Evolutionary conservation across 1,140 invertebrate genomes (phyloP).

Genomic region (Scaptomyza pallida): DNA sequence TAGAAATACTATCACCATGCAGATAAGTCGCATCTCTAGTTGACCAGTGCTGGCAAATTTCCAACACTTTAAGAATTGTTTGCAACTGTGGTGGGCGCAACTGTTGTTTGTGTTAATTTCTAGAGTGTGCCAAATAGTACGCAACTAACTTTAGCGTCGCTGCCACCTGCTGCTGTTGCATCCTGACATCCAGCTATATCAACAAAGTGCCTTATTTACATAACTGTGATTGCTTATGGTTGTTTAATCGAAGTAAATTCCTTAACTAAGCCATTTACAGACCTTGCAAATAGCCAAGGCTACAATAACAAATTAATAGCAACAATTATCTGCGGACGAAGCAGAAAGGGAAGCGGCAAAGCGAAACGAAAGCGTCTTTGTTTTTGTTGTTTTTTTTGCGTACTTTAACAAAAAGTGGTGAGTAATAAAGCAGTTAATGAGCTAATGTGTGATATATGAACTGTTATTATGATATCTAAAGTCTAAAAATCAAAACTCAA

Average conservation of each 20-base stretch:
- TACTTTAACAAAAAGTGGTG: slow-evolving; percentile 2
- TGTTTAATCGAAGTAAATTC: neutral
- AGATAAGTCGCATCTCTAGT: slow-evolving; percentile 5
- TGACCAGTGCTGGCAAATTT: slow-evolving; percentile 2
- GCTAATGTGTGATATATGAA: neutral
- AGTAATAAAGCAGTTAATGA: slow-evolving; percentile 2
- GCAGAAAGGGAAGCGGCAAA: neutral
- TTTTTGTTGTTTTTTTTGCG: neutral
- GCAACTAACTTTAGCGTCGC: neutral
- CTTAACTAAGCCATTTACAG: no score
- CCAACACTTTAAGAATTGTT: neutral
- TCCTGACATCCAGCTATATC: neutral
- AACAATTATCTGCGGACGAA: slow-evolving; percentile 5
- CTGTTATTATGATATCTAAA: neutral
- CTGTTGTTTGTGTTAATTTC: neutral
- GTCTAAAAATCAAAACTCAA: neutral
- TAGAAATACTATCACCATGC: neutral
- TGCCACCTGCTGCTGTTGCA: slow-evolving; percentile 1
- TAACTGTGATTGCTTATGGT: neutral
- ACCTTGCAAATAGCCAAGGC: slow-evolving; percentile 1
- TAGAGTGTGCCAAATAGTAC: neutral
- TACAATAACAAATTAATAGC: neutral
- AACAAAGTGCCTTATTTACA: slow-evolving; percentile 2
- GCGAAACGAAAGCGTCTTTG: neutral
- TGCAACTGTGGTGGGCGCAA: neutral